Evolutionary conservation across 2,888 invertebrate genomes (phyloP), one percentile per base, ranked within the genome.

Genomic region (Caenorhabditis angaria): DNA sequence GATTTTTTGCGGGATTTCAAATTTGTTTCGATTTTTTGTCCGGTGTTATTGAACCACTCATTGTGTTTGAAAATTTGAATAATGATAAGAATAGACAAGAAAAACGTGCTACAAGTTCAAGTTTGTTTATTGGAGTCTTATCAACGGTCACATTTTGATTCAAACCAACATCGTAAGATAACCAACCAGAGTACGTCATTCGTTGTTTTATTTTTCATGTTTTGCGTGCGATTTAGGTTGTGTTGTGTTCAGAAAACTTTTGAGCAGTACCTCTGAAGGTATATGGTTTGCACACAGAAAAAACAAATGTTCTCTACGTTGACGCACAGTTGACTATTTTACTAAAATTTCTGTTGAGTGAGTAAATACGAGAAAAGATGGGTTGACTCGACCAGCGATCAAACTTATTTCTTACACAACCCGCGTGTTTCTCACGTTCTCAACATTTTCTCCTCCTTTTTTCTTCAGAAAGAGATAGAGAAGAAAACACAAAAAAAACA

Each of bases 351-450:
- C 18, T 14, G 10, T 12, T 12, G 18, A 41, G 41, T 41, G 18
- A 41, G 41, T 41, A 12, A 41, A 41, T 18, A 41, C 14, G 2
- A 14, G 18, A 18, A 41, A 41, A 12, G 41, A 41, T 41, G 41
- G 3, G 50, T 50, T 50, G n/a, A n/a, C n/a, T 50, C 50, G 24
- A 50, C 50, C 22, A 20, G 22, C 50, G 50, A 20, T 50, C 50
- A 24, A 24, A 20, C 50, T 22, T 24, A n/a, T n/a, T n/a, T n/a
- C n/a, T 24, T 24, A 50, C 50, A 50, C 50, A 57, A 64, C 61
- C 70, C 54, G 65, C 70, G 61, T 70, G 65, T 70, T 65, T 70
- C 70, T 56, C 70, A 70, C 70, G 70, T 65, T 70, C 59, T 2
- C 22, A 24, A 22, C 55, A 47, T 54, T 29, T 47, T 12, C 25